phyloP scores from a whole-genome alignment of 1,140 invertebrate genomes.

The Lysiphlebus fabarum region DNA sequence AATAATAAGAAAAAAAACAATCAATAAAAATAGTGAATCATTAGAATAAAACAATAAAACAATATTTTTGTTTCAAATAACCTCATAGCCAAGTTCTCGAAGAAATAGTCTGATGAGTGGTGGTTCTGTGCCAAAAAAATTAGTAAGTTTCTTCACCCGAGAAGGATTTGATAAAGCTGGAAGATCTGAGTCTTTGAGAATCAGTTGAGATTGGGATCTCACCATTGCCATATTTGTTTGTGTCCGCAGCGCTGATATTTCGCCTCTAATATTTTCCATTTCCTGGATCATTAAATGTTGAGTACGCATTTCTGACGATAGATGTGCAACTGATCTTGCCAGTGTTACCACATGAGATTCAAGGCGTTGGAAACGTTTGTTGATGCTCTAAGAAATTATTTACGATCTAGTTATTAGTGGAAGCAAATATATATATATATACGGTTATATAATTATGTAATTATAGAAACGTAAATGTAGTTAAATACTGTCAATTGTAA shows the following conservation, averaged over 20 bases:
- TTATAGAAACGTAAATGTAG: too few relatives aligned
- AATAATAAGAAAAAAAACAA: slow-evolving; percentile 16
- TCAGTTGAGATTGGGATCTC: slow-evolving; percentile 56
- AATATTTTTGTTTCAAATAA: slow-evolving; percentile 46
- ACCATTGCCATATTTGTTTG: slow-evolving; percentile 63
- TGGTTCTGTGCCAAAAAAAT: slow-evolving; percentile 92
- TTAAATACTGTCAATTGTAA: background rate
- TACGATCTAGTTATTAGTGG: too few relatives aligned
- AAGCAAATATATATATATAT: too few relatives aligned
- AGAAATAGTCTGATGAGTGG: slow-evolving; percentile 85
- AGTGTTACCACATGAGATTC: slow-evolving; percentile 91
- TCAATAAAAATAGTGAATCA: background rate
- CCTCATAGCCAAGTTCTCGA: slow-evolving; percentile 90
- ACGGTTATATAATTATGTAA: background rate
- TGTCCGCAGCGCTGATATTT: slow-evolving; percentile 75
- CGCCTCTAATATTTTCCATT: slow-evolving; percentile 82
- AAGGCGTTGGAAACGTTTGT: slow-evolving; percentile 83
- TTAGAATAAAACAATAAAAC: background rate
- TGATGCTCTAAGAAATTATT: slow-evolving; percentile 65
- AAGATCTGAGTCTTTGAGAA: slow-evolving; percentile 58
- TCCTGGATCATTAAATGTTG: slow-evolving; percentile 88
- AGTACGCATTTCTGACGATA: slow-evolving; percentile 88
- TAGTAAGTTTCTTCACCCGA: slow-evolving; percentile 77
- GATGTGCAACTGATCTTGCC: slow-evolving; percentile 86
- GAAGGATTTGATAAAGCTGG: slow-evolving; percentile 77